Evolutionary conservation across 2,797 vertebrate genomes (phyloP), one percentile per base, ranked within the genome.

Genomic region (Sus cebifrons): DNA sequence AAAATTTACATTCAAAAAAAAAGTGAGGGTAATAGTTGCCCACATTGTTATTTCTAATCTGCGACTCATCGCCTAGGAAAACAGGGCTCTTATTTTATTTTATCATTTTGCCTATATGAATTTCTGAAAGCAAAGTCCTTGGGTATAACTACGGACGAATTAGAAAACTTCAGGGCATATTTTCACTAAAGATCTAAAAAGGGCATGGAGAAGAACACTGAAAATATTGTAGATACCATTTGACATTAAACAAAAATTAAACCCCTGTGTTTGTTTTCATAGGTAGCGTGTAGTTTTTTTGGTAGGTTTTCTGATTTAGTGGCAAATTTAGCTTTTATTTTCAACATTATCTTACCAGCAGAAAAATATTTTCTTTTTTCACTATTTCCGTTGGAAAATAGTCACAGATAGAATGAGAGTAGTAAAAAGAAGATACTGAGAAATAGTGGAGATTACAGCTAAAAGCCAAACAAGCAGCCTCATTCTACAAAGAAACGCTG

Each of bases 361-460:
- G 6, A 95, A 94, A 93, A 77, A 52, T n/a, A 74, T 65, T 18
- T 97, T 88, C 89, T 97, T 79, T 96, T 91, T 94, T 71, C 52
- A 91, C 87, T 90, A 92, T 97, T 96, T 94, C 71, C 86, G 70
- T 15, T 0, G 1, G 95, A 91, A 96, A 94, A 94, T 73, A 89
- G 58, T 29, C 2, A 0, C 90, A 93, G 93, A 71, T 91, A 14
- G 23, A 70, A 71, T 0, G 0, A 94, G 87, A 95, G 25, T 29
- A 94, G 87, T 92, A 40, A 71, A 70, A 82, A 44, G 23, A 81
- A 36, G 13, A 68, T n/a, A 56, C 1, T 67, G 74, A 77, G 25
- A 67, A 83, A 52, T 14, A 56, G 4, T 68, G 17, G 32, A 49
- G 13, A 16, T 29, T 49, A 29, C 3, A 77, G 56, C 56, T 18